Percentiles rank a stretch among this genome's conserved stretches.
Conservation (phyloP, 2,888 invertebrate species). For the Andrena fulva region DNA sequence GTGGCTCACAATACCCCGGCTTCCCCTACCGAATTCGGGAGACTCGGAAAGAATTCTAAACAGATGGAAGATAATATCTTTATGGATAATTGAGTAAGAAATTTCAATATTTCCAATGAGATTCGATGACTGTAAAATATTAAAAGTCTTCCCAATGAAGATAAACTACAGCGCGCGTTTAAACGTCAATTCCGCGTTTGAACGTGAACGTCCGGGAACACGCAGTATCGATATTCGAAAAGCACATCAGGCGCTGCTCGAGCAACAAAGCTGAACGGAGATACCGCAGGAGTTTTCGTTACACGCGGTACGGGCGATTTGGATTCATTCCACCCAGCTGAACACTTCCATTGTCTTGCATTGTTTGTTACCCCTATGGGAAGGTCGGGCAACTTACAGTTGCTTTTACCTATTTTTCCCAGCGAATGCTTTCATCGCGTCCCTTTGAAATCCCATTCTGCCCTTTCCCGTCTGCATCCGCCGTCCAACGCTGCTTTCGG, state of each 20-base stretch:
- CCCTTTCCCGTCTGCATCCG: background rate
- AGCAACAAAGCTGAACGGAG: background rate
- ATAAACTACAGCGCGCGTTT: background rate
- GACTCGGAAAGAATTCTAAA: background rate
- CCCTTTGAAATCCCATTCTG: background rate
- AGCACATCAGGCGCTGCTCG: conserved; percentile 1
- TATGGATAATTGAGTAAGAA: no score
- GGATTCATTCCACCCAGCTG: conserved; percentile 39
- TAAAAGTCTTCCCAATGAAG: no score
- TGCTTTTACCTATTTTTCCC: conserved; percentile 1
- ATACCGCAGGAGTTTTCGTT: conserved; percentile 1
- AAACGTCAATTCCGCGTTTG: background rate
- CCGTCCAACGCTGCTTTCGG: background rate
- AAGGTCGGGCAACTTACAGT: conserved; percentile 22
- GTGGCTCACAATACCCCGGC: no score
- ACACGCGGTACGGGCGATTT: background rate
- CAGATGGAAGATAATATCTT: background rate
- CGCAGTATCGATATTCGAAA: conserved; percentile 1
- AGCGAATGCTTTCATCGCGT: conserved; percentile 18
- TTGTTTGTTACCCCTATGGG: conserved; percentile 32
- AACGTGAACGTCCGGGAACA: background rate
- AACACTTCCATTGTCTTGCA: conserved; percentile 47
- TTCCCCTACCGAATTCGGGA: background rate
- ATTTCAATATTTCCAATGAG: background rate
- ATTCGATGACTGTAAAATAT: background rate